Conservation (phyloP, 1,140 invertebrate species). For the Hirudo medicinalis region DNA sequence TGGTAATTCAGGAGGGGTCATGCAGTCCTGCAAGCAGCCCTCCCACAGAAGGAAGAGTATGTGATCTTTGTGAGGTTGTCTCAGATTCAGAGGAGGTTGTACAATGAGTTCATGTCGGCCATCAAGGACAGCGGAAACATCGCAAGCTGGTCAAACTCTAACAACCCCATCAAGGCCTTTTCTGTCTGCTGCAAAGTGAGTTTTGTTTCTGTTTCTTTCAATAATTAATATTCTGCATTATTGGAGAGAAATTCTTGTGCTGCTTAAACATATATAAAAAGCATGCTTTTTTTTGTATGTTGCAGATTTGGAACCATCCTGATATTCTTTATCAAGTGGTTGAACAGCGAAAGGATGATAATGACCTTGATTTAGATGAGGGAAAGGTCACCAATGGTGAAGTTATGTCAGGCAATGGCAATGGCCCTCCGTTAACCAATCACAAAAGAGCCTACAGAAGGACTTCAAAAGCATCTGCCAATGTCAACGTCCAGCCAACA, state of each 20-base stretch:
- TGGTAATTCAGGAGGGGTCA: slow-evolving; percentile 62
- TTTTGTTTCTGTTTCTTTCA: slow-evolving; percentile 7
- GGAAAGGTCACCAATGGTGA: slow-evolving; percentile 27
- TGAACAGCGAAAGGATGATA: slow-evolving; percentile 63
- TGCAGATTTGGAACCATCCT: slow-evolving; percentile 94
- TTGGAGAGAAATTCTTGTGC: background rate
- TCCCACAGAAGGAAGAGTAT: slow-evolving; percentile 88
- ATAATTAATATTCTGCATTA: background rate
- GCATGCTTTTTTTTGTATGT: slow-evolving; percentile 4
- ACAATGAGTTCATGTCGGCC: slow-evolving; percentile 46
- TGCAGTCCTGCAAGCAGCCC: slow-evolving; percentile 68
- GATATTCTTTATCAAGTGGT: slow-evolving; percentile 86
- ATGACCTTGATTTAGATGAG: slow-evolving; percentile 76
- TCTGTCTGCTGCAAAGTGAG: slow-evolving; percentile 87
- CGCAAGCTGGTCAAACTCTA: slow-evolving; percentile 52
- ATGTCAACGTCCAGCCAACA: background rate
- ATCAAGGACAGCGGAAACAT: slow-evolving; percentile 27
- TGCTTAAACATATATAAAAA: background rate
- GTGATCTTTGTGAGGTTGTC: slow-evolving; percentile 73
- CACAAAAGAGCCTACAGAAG: slow-evolving; percentile 23
- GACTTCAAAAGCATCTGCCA: background rate
- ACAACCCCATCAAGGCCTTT: slow-evolving; percentile 90
- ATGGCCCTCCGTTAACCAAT: slow-evolving; percentile 19
- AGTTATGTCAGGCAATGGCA: background rate
- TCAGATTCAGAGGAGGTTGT: slow-evolving; percentile 69